These are phyloP conservation scores for Podarcis cretensis DNA, from an alignment of 2,113 vertebrate genomes.

Conservation along the genomic window DNA sequence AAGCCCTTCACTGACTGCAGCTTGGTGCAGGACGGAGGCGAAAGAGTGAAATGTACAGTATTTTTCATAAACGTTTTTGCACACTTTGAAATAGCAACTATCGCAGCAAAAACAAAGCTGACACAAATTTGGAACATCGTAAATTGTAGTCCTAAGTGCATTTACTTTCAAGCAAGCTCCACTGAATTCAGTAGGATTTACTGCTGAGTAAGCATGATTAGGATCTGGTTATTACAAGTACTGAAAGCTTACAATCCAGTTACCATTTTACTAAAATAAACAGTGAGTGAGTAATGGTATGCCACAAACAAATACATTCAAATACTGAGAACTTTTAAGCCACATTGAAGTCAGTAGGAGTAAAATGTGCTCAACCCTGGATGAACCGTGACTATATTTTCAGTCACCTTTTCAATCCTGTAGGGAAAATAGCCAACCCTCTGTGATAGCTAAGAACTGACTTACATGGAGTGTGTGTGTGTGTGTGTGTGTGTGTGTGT, in stretches of 20 bases:
- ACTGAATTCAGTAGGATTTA: not conserved
- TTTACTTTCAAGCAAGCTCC: not conserved
- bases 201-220: not conserved
- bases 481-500: not conserved
- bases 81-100: too few species aligned
- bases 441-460: not conserved
- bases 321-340: not conserved
- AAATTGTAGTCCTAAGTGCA: not conserved
- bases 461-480: not conserved
- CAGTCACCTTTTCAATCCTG: not conserved
- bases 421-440: not conserved
- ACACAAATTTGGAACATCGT: not conserved
- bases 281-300: fast-evolving
- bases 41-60: too few species aligned
- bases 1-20: not conserved
- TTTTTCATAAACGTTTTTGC: too few species aligned
- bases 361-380: not conserved
- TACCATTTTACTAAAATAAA: not conserved
- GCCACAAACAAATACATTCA: not conserved
- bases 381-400: fast-evolving
- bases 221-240: not conserved
- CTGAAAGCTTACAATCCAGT: not conserved
- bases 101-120: not conserved
- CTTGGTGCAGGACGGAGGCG: too few species aligned
- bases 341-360: not conserved